Conservation (phyloP, 2,113 vertebrate genomes). For the Phocoena sinus region DNA sequence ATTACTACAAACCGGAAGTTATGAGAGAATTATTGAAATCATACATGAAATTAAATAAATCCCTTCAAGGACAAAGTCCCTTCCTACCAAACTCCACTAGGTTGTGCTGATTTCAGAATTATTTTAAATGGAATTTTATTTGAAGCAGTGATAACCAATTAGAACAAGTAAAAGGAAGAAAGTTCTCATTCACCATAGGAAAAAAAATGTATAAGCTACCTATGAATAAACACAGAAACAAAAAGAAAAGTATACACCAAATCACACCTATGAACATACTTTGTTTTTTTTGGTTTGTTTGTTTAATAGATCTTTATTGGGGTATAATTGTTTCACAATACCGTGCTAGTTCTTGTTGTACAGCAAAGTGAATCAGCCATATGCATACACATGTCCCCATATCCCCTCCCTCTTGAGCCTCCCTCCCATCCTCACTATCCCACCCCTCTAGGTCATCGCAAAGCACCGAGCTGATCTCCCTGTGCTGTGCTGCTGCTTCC, state of each 20-base stretch:
- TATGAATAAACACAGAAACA: not conserved
- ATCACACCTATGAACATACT: not conserved
- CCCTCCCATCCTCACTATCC: too few relatives aligned
- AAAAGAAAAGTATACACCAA: not conserved
- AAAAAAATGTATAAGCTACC: not conserved
- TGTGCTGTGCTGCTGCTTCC: too few relatives aligned
- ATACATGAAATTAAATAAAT: conserved; percentile 25
- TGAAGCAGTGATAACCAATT: not conserved
- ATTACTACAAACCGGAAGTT: conserved; percentile 23
- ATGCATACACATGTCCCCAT: too few relatives aligned
- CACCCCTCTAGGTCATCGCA: too few relatives aligned
- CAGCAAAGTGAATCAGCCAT: too few relatives aligned
- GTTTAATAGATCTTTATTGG: too few relatives aligned
- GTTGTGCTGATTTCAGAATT: not conserved
- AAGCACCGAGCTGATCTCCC: too few relatives aligned
- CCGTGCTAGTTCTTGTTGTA: too few relatives aligned
- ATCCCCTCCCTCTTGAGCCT: too few relatives aligned
- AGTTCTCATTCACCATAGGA: not conserved
- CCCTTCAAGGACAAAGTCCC: not conserved
- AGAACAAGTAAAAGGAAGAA: not conserved
- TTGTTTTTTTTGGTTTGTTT: too few relatives aligned
- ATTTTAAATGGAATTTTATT: conserved; percentile 3
- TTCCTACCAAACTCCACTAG: not conserved
- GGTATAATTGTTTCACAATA: too few relatives aligned
- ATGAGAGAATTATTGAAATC: conserved; percentile 13